Conservation (phyloP, 2,113 vertebrate species). For the mouse (Mus musculus) region DNA sequence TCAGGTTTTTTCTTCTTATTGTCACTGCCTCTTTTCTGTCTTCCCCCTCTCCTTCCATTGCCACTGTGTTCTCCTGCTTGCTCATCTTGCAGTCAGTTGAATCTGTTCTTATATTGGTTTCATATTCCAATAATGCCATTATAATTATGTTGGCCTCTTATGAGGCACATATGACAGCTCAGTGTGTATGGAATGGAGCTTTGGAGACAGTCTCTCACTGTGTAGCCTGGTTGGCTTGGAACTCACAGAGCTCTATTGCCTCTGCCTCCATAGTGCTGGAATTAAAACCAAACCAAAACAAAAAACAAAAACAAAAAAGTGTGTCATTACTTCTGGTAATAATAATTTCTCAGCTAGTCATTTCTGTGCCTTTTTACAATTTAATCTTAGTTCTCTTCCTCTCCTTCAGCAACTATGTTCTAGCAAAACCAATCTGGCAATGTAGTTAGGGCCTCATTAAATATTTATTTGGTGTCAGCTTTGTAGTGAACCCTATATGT, state of each 20-base stretch:
- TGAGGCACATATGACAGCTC: background rate
- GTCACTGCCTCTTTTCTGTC: background rate
- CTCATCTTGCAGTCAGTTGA: slow-evolving; percentile 10
- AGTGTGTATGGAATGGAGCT: slow-evolving; percentile 20
- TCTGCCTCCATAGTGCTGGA: background rate
- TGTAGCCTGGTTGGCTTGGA: background rate
- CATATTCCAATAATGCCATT: background rate
- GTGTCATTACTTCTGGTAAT: background rate
- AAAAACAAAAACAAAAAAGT: too few species aligned
- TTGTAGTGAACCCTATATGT: background rate
- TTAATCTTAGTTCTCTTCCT: background rate
- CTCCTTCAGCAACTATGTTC: background rate
- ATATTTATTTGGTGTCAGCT: background rate
- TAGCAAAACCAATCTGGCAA: slow-evolving; percentile 17
- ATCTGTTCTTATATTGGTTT: background rate
- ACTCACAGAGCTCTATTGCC: background rate
- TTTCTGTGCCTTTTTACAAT: slow-evolving; percentile 30
- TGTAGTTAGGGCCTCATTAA: background rate
- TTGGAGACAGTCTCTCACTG: background rate
- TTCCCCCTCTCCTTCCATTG: background rate
- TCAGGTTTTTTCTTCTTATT: slow-evolving; percentile 5
- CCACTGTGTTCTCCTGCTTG: background rate
- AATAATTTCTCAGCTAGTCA: background rate
- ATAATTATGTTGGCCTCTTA: background rate
- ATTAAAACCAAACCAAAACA: too few species aligned